These are phyloP conservation scores for Alethe castanea DNA, from an alignment of 2,113 vertebrate species.

Conservation along the genomic window DNA sequence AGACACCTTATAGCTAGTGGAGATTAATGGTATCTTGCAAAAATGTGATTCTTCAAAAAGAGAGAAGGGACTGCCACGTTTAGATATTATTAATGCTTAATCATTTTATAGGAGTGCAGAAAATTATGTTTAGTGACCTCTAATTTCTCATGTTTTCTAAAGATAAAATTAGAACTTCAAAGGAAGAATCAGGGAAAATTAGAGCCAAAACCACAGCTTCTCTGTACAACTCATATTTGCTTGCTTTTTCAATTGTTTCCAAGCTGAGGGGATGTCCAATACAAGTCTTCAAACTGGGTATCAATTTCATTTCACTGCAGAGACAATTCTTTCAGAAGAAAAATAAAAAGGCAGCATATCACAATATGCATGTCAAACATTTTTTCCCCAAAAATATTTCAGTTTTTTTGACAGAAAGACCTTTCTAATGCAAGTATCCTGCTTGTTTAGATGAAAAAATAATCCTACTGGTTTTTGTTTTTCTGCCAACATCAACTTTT, in stretches of 20 bases:
- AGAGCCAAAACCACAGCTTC: background rate
- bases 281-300: background rate
- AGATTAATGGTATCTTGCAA: background rate
- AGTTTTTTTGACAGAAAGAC: background rate
- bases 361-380: background rate
- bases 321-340: background rate
- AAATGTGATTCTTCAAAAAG: background rate
- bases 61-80: background rate
- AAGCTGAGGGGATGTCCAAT: background rate
- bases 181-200: background rate
- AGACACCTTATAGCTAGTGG: background rate
- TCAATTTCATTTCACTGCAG: background rate
- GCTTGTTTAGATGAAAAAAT: background rate
- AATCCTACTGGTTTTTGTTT: background rate
- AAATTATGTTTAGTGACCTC: background rate
- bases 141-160: background rate
- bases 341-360: background rate
- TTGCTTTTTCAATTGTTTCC: background rate
- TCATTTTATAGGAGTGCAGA: background rate
- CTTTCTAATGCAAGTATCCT: background rate
- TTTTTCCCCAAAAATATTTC: background rate
- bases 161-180: background rate
- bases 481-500: constrained; percentile 20
- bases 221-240: background rate
- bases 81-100: background rate